Evolutionary conservation across 2,888 invertebrate species (phyloP), one percentile per base, ranked within the genome.

Genomic region (Anarsia innoxiella): DNA sequence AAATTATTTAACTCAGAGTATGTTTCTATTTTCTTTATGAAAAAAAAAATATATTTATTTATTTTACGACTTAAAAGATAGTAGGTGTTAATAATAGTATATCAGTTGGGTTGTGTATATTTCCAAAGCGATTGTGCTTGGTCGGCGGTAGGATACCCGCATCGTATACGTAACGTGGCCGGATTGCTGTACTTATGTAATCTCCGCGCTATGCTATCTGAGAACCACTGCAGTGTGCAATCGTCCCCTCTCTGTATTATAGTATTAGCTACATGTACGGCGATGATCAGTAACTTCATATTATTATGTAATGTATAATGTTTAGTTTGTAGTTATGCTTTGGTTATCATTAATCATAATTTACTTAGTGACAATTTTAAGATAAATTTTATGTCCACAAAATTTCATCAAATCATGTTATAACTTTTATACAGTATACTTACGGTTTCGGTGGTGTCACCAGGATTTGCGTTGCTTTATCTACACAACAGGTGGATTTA

Each of bases 301-400:
- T 53, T 61, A 66, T 68, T n/a, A 64, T 67, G 65, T 74, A 77
- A 67, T 78, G 74, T 79, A 80, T 77, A 69, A 76, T 77, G 69
- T 71, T 77, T 80, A 80, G 78, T 78, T 79, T 76, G 59, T 78
- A 76, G 68, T 78, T 77, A 68, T 71, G 74, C 72, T 83, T 82
- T 72, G 73, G 75, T 80, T 82, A 79, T 74, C 75, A 75, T 74
- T 79, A 78, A 73, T 74, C 68, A 77, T 78, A 76, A 70, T 78
- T 82, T 74, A 76, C 75, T 74, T 76, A 80, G 78, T 68, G 73
- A 75, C 72, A 72, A 73, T 71, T 76, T 66, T 56, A 72, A 70
- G 59, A 30, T 66, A 56, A 63, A 70, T 65, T 56, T 66, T 53
- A 70, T 76, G 75, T 73, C 70, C 60, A 60, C 60, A 58, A 53